Evolutionary conservation across 2,797 vertebrate genomes (phyloP), one percentile per base, ranked within the genome.

Genomic region (Glossophaga mutica): DNA sequence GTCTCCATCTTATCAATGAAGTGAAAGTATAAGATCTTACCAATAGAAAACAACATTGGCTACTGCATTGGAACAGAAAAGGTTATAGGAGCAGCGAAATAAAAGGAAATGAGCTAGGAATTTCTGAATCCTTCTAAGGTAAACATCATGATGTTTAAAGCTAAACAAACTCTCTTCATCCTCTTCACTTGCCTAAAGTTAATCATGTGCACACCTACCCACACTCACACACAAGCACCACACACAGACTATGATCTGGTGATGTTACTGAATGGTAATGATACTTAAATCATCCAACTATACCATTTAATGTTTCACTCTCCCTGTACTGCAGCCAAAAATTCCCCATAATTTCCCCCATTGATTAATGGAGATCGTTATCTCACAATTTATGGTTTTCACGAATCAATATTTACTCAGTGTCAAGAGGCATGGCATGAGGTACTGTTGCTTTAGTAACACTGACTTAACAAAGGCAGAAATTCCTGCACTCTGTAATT

Each of bases 311-410:
- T 50, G 24, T 89, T 67, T 92, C 37, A 50, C 16, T 74, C 16
- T 73, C 37, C 26, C 71, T 79, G 48, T 92, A 86, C 7, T 74
- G 79, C 34, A 88, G 9, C 34, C 90, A n/a, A 85, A 94, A 93
- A 74, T 68, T 94, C 21, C 50, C 32, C 22, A 22, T 83, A 52
- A 50, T 87, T 50, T 94, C 85, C 11, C 16, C 52, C 16, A 15
- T 46, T 95, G 90, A 96, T 94, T 88, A 96, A 94, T 44, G 50
- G 55, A 91, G 48, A 94, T 95, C 55, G 92, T 95, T 95, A 95
- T 91, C 21, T 96, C 22, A 24, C 57, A 84, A 83, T 92, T 91
- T 92, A 62, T 71, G 19, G 6, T 84, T 95, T 95, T 88, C 50
- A 79, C 92, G 90, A 91, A 76, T 97, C 65, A 95, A 29, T 89